These are phyloP conservation scores for Scaeva pyrastri DNA, from an alignment of 2,888 invertebrate genomes.

Conservation along the genomic window DNA sequence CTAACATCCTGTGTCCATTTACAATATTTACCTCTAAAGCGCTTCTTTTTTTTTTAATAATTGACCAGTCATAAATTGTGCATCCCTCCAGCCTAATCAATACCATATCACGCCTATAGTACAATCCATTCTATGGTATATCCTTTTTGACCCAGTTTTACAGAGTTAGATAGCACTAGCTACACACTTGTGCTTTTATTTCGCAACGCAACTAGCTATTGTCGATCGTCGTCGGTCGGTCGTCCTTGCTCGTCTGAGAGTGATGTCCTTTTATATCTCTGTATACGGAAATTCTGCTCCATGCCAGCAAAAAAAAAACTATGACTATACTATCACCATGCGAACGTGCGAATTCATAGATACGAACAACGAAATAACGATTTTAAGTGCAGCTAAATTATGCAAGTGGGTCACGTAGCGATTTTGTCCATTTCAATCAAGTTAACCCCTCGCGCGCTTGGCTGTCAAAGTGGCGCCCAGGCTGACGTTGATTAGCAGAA, in stretches of 20 bases:
- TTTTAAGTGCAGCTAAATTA: constrained; percentile 75
- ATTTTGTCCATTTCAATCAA: constrained; percentile 72
- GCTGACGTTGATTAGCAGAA: constrained; percentile 72
- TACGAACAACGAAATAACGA: constrained; percentile 62
- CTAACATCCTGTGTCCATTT: constrained; percentile 37
- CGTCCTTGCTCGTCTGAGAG: constrained; percentile 34
- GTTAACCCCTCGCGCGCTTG: constrained; percentile 54
- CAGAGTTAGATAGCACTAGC: too few species aligned
- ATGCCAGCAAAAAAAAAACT: not conserved
- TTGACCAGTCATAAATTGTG: constrained; percentile 55
- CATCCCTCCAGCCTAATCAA: constrained; percentile 53
- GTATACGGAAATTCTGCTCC: constrained; percentile 7
- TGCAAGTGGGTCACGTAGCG: constrained; percentile 74
- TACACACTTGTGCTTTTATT: constrained; percentile 2
- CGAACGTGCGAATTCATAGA: constrained; percentile 68
- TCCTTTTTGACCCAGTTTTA: constrained; percentile 47
- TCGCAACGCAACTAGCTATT: not conserved
- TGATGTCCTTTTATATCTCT: constrained; percentile 57
- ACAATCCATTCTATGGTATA: constrained; percentile 23
- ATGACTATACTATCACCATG: constrained; percentile 39
- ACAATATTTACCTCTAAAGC: constrained; percentile 48
- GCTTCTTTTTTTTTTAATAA: constrained; percentile 63
- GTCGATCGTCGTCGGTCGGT: too few species aligned
- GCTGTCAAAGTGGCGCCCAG: constrained; percentile 69
- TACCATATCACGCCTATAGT: constrained; percentile 23